A percentile compares a stretch with the other conserved stretches of the same genome.
Conservation (phyloP, 2,888 invertebrate species). For the Eupithecia subumbrata region DNA sequence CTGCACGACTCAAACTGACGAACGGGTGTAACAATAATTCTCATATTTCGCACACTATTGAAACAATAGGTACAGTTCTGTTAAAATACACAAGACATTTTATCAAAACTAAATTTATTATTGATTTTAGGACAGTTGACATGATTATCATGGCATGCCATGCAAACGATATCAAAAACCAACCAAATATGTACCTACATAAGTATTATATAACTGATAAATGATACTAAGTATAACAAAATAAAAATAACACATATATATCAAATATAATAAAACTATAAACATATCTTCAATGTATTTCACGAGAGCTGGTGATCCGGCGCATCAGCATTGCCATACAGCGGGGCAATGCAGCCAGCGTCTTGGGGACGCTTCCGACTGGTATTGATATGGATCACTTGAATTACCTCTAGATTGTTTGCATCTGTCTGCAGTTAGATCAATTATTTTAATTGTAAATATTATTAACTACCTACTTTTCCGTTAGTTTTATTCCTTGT, state of each 20-base stretch:
- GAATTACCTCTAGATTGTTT: too few relatives aligned
- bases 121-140: not conserved
- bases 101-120: not conserved
- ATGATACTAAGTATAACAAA: too few relatives aligned
- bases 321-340: too few relatives aligned
- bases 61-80: not conserved
- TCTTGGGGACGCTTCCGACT: too few relatives aligned
- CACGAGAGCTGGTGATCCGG: too few relatives aligned
- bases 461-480: too few relatives aligned
- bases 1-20: slow-evolving; percentile 1
- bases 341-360: too few relatives aligned
- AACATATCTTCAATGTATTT: not conserved
- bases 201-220: not conserved
- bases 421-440: too few relatives aligned
- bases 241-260: not conserved
- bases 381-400: too few relatives aligned
- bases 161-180: not conserved
- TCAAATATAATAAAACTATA: not conserved
- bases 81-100: not conserved
- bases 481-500: too few relatives aligned
- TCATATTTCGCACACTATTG: not conserved
- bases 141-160: not conserved
- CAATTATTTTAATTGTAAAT: too few relatives aligned
- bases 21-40: not conserved
- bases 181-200: not conserved